Evolutionary conservation across 30 jellyfish, hydroid and myxozoan genomes (phyloP).

Genomic region (Morbakka virulenta): DNA sequence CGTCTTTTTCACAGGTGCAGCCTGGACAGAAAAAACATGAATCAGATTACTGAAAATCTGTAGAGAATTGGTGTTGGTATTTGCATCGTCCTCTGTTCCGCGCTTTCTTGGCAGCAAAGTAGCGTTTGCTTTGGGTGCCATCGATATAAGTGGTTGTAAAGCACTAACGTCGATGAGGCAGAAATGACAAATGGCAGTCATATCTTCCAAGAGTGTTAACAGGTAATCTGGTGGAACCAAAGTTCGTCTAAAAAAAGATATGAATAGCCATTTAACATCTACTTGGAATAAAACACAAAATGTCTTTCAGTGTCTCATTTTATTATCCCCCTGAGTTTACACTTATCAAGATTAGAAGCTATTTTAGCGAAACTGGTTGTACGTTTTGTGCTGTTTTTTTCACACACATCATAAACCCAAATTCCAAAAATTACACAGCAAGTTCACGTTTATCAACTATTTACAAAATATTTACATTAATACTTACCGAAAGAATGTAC

Average conservation of each 20-base stretch:
- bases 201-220: conserved; percentile 59
- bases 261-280: background rate
- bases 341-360: too few species aligned
- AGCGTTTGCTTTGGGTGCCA: too few species aligned
- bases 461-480: too few species aligned
- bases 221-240: conserved; percentile 72
- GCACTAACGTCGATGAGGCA: conserved; percentile 63
- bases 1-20: conserved; percentile 40
- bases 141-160: conserved; percentile 14
- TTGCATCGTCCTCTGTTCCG: conserved; percentile 3
- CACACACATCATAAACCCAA: too few species aligned
- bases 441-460: too few species aligned
- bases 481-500: too few species aligned
- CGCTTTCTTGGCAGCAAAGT: conserved; percentile 4
- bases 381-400: too few species aligned
- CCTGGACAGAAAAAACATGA: conserved; percentile 81
- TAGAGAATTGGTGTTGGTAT: conserved; percentile 43
- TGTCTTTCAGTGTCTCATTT: too few species aligned
- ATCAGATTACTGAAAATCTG: conserved; percentile 77
- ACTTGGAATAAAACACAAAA: too few species aligned
- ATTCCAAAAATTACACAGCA: too few species aligned
- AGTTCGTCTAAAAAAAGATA: background rate
- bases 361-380: too few species aligned
- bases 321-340: too few species aligned
- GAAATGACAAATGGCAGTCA: conserved; percentile 74